phyloP scores from a whole-genome alignment of 2,888 invertebrate genomes.

The Hemicrepidius hirtus region DNA sequence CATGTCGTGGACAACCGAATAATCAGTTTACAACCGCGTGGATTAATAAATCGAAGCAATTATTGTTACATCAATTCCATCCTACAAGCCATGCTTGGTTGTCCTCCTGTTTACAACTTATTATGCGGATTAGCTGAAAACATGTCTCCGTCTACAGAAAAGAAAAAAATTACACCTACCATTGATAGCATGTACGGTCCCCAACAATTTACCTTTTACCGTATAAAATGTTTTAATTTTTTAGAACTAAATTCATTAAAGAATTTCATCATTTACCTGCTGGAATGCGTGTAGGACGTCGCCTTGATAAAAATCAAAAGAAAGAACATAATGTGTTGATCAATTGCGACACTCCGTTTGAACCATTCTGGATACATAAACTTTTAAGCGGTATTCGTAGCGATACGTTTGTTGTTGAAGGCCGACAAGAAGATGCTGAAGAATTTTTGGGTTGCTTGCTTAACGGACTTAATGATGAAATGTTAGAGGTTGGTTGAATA shows the following conservation, averaged over 20 bases:
- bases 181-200: constrained; percentile 92
- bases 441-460: constrained; percentile 95
- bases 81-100: constrained; percentile 93
- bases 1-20: constrained; percentile 87
- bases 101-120: constrained; percentile 96
- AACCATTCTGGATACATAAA: constrained; percentile 90
- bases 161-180: constrained; percentile 82
- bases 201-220: neutral
- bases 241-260: constrained; percentile 82
- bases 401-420: constrained; percentile 85
- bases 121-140: constrained; percentile 85
- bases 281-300: constrained; percentile 72
- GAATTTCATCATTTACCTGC: constrained; percentile 84
- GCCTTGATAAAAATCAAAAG: constrained; percentile 73
- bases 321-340: constrained; percentile 73
- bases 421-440: constrained; percentile 97
- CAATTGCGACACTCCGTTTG: constrained; percentile 87
- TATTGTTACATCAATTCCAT: constrained; percentile 98
- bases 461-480: constrained; percentile 97
- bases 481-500: constrained; percentile 83
- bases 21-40: constrained; percentile 89
- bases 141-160: constrained; percentile 73
- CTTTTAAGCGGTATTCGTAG: constrained; percentile 86
- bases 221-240: neutral
- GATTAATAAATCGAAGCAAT: constrained; percentile 94